These are phyloP conservation scores for Todus mexicanus DNA, from an alignment of 2,797 vertebrate genomes.

Conservation along the genomic window DNA sequence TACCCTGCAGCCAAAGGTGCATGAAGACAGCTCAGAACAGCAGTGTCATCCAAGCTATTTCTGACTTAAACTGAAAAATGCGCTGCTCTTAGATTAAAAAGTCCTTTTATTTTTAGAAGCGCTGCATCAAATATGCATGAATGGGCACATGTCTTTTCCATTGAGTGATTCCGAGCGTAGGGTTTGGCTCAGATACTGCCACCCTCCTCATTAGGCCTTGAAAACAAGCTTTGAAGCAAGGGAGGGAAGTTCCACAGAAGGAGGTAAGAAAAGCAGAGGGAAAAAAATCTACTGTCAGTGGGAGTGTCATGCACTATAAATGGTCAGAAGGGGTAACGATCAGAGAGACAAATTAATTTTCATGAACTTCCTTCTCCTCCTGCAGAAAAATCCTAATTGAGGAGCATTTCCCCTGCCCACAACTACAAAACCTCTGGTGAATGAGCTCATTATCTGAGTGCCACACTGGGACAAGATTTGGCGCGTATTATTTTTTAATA, in stretches of 20 bases:
- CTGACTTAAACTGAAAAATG: neutral
- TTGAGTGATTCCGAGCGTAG: neutral
- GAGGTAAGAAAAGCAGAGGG: neutral
- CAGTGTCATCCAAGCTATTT: neutral
- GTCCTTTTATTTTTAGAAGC: conserved; percentile 44
- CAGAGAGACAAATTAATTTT: neutral
- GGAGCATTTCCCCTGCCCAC: neutral
- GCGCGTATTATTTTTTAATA: neutral
- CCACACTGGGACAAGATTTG: conserved; percentile 26
- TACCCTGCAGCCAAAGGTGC: neutral
- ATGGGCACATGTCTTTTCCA: conserved; percentile 5
- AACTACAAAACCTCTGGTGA: neutral
- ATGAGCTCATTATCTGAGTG: neutral
- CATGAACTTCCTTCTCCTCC: neutral
- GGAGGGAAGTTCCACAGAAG: neutral
- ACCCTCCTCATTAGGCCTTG: neutral
- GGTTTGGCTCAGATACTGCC: neutral
- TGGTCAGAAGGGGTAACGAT: neutral
- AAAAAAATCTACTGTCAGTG: neutral
- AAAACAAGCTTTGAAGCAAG: neutral
- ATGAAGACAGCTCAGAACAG: neutral
- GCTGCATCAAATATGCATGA: conserved; percentile 34
- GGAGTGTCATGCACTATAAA: neutral
- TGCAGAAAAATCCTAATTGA: neutral
- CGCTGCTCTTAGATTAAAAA: neutral